Conservation (phyloP, 2,888 invertebrate species). For the Stenodema calcarata region DNA sequence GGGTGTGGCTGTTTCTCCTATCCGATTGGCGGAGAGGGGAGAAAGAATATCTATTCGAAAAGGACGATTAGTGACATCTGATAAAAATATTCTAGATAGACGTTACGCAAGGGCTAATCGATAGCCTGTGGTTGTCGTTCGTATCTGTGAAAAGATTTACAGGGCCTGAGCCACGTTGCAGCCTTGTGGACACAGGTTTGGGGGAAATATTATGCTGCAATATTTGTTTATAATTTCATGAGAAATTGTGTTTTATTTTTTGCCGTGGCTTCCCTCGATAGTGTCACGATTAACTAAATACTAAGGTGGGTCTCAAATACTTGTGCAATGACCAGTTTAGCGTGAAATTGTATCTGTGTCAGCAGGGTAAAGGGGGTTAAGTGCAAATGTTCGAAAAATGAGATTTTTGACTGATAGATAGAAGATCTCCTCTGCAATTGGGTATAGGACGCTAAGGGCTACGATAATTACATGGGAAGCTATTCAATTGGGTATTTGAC, state of each 20-base stretch:
- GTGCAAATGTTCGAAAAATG: too few relatives aligned
- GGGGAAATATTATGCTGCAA: not conserved
- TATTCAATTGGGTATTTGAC: too few relatives aligned
- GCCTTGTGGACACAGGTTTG: not conserved
- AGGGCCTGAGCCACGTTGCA: not conserved
- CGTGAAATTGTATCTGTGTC: too few relatives aligned
- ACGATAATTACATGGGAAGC: too few relatives aligned
- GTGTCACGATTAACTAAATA: too few relatives aligned
- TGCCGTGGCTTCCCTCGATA: too few relatives aligned
- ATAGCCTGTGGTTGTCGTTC: not conserved
- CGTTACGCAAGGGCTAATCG: not conserved
- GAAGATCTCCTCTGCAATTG: too few relatives aligned
- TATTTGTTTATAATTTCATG: not conserved
- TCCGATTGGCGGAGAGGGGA: not conserved
- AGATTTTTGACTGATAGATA: too few relatives aligned
- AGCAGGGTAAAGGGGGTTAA: too few relatives aligned
- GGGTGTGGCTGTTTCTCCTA: not conserved
- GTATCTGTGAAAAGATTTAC: not conserved
- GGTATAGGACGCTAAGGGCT: too few relatives aligned
- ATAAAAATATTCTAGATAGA: not conserved
- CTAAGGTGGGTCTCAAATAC: too few relatives aligned
- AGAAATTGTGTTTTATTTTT: not conserved
- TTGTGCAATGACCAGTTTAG: too few relatives aligned
- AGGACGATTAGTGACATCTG: not conserved
- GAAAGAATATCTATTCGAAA: not conserved